Evolutionary conservation across 2,113 vertebrate species (phyloP).

Genomic region (Rhynchopsitta pachyrhyncha): DNA sequence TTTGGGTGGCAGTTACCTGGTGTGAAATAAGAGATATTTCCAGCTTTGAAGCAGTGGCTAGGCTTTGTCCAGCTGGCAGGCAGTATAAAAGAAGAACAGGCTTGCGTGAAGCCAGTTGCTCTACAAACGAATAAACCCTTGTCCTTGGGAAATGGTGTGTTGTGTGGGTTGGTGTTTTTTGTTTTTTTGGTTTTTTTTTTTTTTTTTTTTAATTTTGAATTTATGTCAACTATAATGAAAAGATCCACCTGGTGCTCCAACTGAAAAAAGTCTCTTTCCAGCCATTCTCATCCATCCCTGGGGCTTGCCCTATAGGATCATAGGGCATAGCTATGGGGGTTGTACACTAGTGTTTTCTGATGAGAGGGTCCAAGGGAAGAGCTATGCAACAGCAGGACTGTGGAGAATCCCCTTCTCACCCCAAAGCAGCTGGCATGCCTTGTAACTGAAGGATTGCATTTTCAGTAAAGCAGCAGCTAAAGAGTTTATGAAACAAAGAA

Average conservation of each 20-base stretch:
- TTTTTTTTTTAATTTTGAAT: not conserved
- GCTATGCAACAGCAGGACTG: not conserved
- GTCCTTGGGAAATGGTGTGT: not conserved
- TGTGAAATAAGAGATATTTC: not conserved
- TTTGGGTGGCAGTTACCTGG: not conserved
- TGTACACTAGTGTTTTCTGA: not conserved
- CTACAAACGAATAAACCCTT: not conserved
- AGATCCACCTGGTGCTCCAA: not conserved
- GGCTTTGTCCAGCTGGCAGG: not conserved
- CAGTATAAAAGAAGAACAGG: not conserved
- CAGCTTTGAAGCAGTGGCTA: not conserved
- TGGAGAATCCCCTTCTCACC: not conserved
- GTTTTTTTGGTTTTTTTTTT: not conserved
- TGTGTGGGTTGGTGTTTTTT: not conserved
- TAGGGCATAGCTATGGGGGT: rapidly evolving
- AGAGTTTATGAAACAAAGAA: not conserved
- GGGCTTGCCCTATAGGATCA: not conserved
- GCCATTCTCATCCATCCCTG: not conserved
- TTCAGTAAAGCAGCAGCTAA: not conserved
- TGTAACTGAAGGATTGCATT: not conserved
- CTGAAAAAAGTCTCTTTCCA: not conserved
- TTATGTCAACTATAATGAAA: not conserved
- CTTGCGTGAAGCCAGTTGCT: not conserved
- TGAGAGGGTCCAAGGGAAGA: not conserved
- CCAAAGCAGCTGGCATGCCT: not conserved